phyloP scores from a whole-genome alignment of 2,113 vertebrate genomes.

The Oreochromis spilurus region DNA sequence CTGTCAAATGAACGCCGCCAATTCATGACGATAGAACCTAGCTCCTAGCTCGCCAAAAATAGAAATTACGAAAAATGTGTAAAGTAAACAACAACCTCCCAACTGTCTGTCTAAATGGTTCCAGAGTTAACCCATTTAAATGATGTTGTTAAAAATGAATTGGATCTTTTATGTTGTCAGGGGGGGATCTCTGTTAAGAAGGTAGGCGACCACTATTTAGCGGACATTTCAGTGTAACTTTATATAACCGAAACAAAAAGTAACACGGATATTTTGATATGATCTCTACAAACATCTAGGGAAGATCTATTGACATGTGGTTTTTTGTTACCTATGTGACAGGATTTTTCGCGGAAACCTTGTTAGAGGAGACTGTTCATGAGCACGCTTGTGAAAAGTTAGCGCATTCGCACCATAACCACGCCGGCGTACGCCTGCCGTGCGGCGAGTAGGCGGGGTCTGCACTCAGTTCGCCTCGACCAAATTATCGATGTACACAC shows the following conservation, averaged over 20 bases:
- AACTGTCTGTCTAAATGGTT: rapidly evolving
- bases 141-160: not conserved
- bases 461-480: not conserved
- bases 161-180: not conserved
- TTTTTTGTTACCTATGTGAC: not conserved
- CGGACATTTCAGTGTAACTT: not conserved
- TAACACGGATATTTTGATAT: not conserved
- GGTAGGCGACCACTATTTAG: not conserved
- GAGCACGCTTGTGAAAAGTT: not conserved
- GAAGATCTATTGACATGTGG: not conserved
- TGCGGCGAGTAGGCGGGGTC: not conserved
- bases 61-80: conserved; percentile 2
- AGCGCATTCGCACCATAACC: not conserved
- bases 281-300: not conserved
- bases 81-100: not conserved
- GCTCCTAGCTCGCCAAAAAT: not conserved
- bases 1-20: conserved; percentile 11
- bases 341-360: not conserved
- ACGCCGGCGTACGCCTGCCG: not conserved
- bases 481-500: not conserved
- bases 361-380: not conserved
- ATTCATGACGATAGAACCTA: not conserved
- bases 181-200: not conserved
- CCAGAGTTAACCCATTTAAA: not conserved
- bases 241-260: not conserved